These are phyloP conservation scores for Alviniconcha marisindica DNA, from an alignment of 1,140 invertebrate genomes.

Conservation along the genomic window DNA sequence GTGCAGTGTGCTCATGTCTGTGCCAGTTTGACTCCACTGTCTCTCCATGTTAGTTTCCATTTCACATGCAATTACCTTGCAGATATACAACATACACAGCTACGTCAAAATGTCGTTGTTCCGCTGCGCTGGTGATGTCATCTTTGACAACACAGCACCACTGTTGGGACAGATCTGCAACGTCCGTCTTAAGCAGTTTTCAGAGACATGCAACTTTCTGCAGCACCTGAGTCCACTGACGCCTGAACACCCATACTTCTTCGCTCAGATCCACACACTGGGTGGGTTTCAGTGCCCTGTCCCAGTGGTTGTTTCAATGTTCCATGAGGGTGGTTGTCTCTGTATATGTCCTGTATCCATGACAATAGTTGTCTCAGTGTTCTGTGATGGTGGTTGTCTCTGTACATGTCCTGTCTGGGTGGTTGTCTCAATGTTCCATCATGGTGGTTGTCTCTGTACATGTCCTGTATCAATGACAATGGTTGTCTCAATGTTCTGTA, in stretches of 20 bases:
- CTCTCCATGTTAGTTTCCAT: neutral
- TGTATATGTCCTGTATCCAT: too few species aligned
- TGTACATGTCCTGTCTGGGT: too few species aligned
- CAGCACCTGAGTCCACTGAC: conserved; percentile 70
- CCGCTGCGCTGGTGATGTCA: conserved; percentile 70
- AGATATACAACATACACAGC: neutral
- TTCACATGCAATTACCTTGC: neutral
- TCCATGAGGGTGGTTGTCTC: too few species aligned
- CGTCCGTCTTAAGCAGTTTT: conserved; percentile 68
- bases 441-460: too few species aligned
- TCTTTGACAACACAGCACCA: conserved; percentile 66
- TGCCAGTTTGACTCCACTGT: neutral
- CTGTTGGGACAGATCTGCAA: conserved; percentile 65
- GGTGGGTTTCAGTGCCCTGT: too few species aligned
- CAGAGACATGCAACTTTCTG: conserved; percentile 71
- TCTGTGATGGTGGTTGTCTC: too few species aligned
- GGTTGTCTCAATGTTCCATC: too few species aligned
- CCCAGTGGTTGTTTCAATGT: too few species aligned
- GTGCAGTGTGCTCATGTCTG: neutral
- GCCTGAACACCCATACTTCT: conserved; percentile 71
- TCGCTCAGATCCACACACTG: conserved; percentile 68
- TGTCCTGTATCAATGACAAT: too few species aligned
- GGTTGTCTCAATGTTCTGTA: too few species aligned
- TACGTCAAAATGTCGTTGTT: conserved; percentile 53
- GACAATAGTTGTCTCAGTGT: too few species aligned